Evolutionary conservation across 1,140 invertebrate species (phyloP).

Genomic region (Gonioctena quinquepunctata): DNA sequence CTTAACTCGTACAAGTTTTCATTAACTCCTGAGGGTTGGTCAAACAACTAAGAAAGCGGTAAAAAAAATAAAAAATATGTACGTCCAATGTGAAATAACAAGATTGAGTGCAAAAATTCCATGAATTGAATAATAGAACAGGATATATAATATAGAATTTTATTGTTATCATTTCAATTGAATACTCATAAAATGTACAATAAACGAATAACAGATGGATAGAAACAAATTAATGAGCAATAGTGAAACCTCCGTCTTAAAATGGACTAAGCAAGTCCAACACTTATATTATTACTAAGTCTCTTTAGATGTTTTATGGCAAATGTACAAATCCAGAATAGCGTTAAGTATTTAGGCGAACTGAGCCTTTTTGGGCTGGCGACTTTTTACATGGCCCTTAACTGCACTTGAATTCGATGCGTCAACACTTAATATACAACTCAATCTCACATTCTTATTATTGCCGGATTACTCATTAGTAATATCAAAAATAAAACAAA

Average conservation of each 20-base stretch:
- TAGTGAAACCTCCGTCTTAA: slow-evolving; percentile 54
- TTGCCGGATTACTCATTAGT: slow-evolving; percentile 51
- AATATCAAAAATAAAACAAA: slow-evolving; percentile 55
- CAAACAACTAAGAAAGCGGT: too few species aligned
- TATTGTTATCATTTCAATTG: slow-evolving; percentile 55
- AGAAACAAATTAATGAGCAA: slow-evolving; percentile 58
- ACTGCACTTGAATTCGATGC: slow-evolving; percentile 53
- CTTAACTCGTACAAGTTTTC: too few species aligned
- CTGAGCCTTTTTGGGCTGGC: slow-evolving; percentile 38
- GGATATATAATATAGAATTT: slow-evolving; percentile 57
- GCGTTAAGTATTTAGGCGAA: slow-evolving; percentile 43
- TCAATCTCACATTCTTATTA: slow-evolving; percentile 49
- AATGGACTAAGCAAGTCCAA: slow-evolving; percentile 51
- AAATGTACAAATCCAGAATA: slow-evolving; percentile 54
- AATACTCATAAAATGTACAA: slow-evolving; percentile 57
- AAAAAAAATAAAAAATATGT: too few species aligned
- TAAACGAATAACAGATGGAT: slow-evolving; percentile 57
- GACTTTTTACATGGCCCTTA: slow-evolving; percentile 50
- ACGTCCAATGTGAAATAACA: too few species aligned
- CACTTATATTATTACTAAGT: slow-evolving; percentile 50
- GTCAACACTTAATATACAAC: slow-evolving; percentile 48
- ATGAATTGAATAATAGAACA: slow-evolving; percentile 39
- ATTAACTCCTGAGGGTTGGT: too few species aligned
- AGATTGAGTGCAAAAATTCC: too few species aligned
- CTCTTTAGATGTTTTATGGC: slow-evolving; percentile 55